phyloP scores from a whole-genome alignment of 2,888 invertebrate genomes.

The Calephelis perditalis region DNA sequence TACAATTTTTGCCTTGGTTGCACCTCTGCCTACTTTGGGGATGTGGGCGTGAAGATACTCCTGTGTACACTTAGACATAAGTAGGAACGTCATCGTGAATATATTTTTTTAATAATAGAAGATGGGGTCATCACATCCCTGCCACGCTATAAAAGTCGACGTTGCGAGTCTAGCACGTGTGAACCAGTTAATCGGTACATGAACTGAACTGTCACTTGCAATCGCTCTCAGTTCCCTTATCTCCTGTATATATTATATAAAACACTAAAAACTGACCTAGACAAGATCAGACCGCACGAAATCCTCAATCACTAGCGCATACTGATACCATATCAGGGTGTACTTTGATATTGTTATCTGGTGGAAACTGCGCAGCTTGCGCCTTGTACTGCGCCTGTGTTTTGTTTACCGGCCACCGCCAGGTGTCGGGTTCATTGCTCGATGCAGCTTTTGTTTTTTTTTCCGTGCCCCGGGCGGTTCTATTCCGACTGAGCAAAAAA shows the following conservation, averaged over 20 bases:
- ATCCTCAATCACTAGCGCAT: conserved; percentile 18
- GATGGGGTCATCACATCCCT: too few species aligned
- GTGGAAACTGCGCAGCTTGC: conserved; percentile 26
- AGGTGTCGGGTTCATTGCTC: conserved; percentile 67
- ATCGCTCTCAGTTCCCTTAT: too few species aligned
- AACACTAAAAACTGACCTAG: background rate
- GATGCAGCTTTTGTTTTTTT: conserved; percentile 59
- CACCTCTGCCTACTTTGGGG: too few species aligned
- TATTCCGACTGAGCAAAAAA: conserved; percentile 40
- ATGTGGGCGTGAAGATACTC: too few species aligned
- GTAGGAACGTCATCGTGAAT: too few species aligned
- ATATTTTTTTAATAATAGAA: too few species aligned
- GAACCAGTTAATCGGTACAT: too few species aligned
- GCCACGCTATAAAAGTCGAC: too few species aligned
- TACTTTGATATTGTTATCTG: conserved; percentile 23
- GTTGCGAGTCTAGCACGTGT: too few species aligned
- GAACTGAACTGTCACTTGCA: too few species aligned
- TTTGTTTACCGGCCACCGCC: conserved; percentile 47
- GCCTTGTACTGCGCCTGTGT: conserved; percentile 22
- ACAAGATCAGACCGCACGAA: conserved; percentile 7
- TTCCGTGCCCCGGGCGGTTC: conserved; percentile 46
- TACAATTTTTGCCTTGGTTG: too few species aligned
- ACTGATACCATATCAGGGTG: conserved; percentile 25
- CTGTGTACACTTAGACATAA: too few species aligned
- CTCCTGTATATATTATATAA: background rate